Conservation (phyloP, 2,888 invertebrate species). For the Boloria selene region DNA sequence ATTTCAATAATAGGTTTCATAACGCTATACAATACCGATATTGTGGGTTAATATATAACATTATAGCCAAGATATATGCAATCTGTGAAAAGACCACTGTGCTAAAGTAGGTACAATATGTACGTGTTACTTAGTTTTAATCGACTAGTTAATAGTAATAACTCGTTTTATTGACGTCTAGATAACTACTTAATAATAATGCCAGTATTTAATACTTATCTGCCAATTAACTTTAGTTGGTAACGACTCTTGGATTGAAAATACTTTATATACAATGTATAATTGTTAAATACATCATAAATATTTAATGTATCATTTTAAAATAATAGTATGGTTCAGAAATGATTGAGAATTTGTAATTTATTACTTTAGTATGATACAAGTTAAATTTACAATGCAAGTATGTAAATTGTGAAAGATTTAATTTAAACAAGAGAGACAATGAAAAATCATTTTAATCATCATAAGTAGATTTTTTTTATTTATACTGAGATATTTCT, state of each 20-base stretch:
- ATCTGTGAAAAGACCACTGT: conserved; percentile 48
- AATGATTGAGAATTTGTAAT: too few species aligned
- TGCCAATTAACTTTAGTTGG: conserved; percentile 7
- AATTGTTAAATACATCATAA: too few species aligned
- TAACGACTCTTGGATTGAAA: not conserved
- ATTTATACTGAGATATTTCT: conserved; percentile 8
- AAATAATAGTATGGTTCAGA: too few species aligned
- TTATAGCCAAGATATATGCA: conserved; percentile 59
- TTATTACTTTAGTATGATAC: not conserved
- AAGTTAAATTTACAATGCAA: not conserved
- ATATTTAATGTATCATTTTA: too few species aligned
- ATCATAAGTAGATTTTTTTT: too few species aligned
- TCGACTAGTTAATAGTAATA: conserved; percentile 32
- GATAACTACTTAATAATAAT: conserved; percentile 27
- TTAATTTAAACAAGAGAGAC: not conserved
- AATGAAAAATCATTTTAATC: conserved; percentile 7
- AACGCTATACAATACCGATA: conserved; percentile 56
- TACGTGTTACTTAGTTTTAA: conserved; percentile 33
- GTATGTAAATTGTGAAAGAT: not conserved
- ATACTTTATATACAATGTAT: not conserved
- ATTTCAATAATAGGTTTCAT: conserved; percentile 75
- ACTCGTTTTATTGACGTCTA: conserved; percentile 29
- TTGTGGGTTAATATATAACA: conserved; percentile 55
- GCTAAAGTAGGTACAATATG: conserved; percentile 12
- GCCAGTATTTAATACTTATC: conserved; percentile 28